Evolutionary conservation across 2,113 vertebrate genomes (phyloP).

Genomic region (Spizaetus ornatus): DNA sequence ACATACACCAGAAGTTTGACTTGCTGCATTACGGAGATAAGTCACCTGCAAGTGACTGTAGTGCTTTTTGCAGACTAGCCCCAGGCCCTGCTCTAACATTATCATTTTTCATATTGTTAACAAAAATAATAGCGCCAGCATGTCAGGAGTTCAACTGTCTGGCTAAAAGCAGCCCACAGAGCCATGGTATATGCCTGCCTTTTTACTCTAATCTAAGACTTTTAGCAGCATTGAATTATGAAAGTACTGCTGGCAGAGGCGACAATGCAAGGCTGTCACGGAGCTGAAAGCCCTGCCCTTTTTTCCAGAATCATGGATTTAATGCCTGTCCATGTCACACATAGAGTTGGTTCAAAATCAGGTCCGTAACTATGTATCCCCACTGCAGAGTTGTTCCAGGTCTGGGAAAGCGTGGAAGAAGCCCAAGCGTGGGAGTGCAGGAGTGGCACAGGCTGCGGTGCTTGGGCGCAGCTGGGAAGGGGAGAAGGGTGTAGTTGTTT

Average conservation of each 20-base stretch:
- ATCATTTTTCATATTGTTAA: not conserved
- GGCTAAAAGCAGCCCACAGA: not conserved
- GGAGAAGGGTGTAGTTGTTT: not conserved
- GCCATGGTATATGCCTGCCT: not conserved
- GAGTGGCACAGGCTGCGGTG: not conserved
- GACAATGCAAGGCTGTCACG: accelerated
- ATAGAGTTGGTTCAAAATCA: not conserved
- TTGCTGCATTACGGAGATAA: not conserved
- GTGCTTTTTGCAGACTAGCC: not conserved
- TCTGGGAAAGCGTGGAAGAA: not conserved
- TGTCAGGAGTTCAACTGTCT: not conserved
- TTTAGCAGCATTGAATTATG: not conserved
- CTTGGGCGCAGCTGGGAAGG: not conserved
- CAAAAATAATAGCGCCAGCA: not conserved
- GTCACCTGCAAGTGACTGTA: not conserved
- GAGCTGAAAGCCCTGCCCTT: not conserved
- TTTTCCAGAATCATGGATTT: not conserved
- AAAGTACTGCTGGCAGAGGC: not conserved
- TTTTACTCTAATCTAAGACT: not conserved
- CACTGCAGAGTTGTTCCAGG: accelerated
- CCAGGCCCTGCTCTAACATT: not conserved
- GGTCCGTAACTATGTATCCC: accelerated
- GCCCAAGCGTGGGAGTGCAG: not conserved
- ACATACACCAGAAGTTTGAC: not conserved
- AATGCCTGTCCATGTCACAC: not conserved